Evolutionary conservation across 2,888 invertebrate genomes (phyloP).

Genomic region (Caenorhabditis becei): DNA sequence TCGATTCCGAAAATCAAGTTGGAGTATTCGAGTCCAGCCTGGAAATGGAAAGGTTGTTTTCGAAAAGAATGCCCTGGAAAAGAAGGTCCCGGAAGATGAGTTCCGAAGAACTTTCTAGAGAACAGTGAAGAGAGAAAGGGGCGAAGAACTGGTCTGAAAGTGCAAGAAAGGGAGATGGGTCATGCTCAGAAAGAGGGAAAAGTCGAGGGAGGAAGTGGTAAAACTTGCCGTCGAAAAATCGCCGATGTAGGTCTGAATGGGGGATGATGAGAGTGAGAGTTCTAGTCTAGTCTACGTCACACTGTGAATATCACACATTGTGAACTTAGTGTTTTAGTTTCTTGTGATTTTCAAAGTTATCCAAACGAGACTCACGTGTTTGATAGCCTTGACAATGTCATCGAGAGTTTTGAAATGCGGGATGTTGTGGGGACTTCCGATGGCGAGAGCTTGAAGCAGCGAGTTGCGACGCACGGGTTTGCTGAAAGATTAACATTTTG

Average conservation of each 20-base stretch:
- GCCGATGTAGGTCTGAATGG: conserved; percentile 63
- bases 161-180: conserved; percentile 31
- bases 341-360: neutral
- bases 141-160: conserved; percentile 22
- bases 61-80: neutral
- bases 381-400: conserved; percentile 80
- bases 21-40: conserved; percentile 82
- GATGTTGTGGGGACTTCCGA: conserved; percentile 81
- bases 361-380: conserved; percentile 71
- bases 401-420: conserved; percentile 81
- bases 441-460: conserved; percentile 79
- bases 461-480: conserved; percentile 80
- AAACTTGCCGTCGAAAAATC: conserved; percentile 63
- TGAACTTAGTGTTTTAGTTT: neutral
- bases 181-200: conserved; percentile 23
- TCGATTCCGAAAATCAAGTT: conserved; percentile 83
- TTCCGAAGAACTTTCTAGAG: conserved; percentile 6
- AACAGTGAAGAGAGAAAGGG: conserved; percentile 22
- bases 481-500: conserved; percentile 66
- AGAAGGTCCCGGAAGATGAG: neutral
- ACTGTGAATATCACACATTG: neutral
- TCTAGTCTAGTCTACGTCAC: conserved; percentile 15
- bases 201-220: conserved; percentile 27
- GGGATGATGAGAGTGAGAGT: conserved; percentile 21
- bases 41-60: conserved; percentile 35